A percentile compares a stretch with the other conserved stretches of the same genome.
Evolutionary conservation across 2,888 invertebrate genomes (phyloP).

Genomic region (Pheosia tremula): DNA sequence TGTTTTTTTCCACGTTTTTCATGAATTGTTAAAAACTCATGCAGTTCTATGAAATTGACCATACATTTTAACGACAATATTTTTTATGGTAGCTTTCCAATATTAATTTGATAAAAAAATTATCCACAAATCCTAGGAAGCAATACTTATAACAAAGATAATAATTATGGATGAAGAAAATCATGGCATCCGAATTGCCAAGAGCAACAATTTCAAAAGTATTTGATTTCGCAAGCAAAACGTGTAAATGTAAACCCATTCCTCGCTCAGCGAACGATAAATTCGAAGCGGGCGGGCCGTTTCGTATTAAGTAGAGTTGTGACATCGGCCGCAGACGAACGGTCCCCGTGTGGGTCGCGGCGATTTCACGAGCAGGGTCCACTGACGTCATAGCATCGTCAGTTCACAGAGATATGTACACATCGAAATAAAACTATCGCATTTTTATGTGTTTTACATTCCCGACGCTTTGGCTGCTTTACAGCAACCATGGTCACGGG

Average conservation of each 20-base stretch:
- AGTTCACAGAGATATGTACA: not conserved
- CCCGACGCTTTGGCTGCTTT: too few relatives aligned
- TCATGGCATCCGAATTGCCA: not conserved
- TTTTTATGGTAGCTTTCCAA: too few relatives aligned
- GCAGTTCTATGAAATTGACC: too few relatives aligned
- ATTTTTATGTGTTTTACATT: too few relatives aligned
- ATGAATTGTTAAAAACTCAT: too few relatives aligned
- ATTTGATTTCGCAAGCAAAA: conserved; percentile 22
- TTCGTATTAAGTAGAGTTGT: conserved; percentile 47
- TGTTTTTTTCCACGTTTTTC: too few relatives aligned
- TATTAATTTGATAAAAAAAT: too few relatives aligned
- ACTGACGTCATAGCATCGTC: conserved; percentile 40
- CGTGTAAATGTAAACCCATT: conserved; percentile 2
- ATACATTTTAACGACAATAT: too few relatives aligned
- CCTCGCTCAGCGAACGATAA: conserved; percentile 30
- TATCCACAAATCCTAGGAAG: too few relatives aligned
- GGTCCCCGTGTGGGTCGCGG: conserved; percentile 46
- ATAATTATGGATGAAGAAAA: not conserved
- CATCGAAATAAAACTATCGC: too few relatives aligned
- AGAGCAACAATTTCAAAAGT: conserved; percentile 20
- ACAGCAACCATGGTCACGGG: too few relatives aligned
- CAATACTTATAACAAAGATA: too few relatives aligned
- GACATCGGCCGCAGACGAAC: conserved; percentile 51
- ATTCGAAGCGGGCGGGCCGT: conserved; percentile 32
- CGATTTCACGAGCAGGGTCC: conserved; percentile 45